Evolutionary conservation across 2,797 vertebrate species (phyloP).

Genomic region (Naso thynnoides): DNA sequence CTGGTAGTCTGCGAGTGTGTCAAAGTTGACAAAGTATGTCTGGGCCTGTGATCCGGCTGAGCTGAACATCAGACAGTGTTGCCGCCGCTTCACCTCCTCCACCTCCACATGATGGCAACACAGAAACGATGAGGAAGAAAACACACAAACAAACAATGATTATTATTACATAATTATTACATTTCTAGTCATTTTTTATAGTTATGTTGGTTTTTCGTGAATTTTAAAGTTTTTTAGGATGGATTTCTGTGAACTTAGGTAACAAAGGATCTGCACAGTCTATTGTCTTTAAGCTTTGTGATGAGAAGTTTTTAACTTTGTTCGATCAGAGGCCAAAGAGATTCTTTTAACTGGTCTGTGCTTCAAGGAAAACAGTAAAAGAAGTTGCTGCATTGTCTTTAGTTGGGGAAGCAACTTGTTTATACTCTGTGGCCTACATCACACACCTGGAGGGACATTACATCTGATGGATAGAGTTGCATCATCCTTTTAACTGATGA

Average conservation of each 20-base stretch:
- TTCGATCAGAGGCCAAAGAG: not conserved
- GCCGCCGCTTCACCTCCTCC: slow-evolving; percentile 93
- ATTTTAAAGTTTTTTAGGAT: not conserved
- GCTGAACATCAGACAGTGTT: slow-evolving; percentile 93
- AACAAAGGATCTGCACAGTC: not conserved
- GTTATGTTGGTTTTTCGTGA: not conserved
- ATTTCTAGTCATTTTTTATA: not conserved
- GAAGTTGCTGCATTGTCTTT: not conserved
- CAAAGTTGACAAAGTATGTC: slow-evolving; percentile 95
- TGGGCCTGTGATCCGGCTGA: slow-evolving; percentile 94
- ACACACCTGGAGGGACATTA: not conserved
- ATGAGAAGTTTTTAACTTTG: not conserved
- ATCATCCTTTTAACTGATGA: slow-evolving; percentile 7
- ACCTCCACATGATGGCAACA: slow-evolving; percentile 80
- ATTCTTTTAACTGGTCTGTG: not conserved
- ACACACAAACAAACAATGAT: slow-evolving; percentile 6
- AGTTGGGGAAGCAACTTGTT: not conserved
- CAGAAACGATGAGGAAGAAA: slow-evolving; percentile 22
- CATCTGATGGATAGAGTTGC: not conserved
- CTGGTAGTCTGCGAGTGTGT: slow-evolving; percentile 91
- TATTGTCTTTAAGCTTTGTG: not conserved
- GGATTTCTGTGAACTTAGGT: not conserved
- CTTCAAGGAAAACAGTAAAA: not conserved
- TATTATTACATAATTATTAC: slow-evolving; percentile 5
- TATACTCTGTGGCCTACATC: not conserved